Percentiles rank a stretch among this genome's conserved stretches.
Evolutionary conservation across 2,888 invertebrate species (phyloP).

Genomic region (Petrolisthes manimaculis): DNA sequence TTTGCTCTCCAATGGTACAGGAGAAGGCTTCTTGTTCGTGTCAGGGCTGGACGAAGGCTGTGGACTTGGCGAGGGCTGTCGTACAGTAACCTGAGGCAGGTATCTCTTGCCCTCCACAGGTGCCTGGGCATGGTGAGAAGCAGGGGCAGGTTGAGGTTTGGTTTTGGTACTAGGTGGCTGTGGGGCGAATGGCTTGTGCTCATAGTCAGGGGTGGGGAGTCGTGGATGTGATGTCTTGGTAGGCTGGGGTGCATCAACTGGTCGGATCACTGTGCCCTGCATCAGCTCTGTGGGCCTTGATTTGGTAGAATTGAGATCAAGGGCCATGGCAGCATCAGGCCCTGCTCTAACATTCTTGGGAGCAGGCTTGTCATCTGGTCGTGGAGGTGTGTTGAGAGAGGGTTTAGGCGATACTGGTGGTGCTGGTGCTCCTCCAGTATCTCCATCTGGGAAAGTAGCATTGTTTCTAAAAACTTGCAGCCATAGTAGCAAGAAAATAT

Average conservation of each 20-base stretch:
- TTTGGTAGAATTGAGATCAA: background rate
- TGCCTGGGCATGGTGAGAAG: background rate
- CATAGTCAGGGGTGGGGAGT: constrained; percentile 50
- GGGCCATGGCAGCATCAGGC: background rate
- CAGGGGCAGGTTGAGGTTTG: constrained; percentile 32
- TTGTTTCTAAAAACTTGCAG: too few species aligned
- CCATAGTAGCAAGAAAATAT: too few species aligned
- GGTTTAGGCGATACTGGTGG: constrained; percentile 39
- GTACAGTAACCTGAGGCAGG: background rate
- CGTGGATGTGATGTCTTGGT: constrained; percentile 36
- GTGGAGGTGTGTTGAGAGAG: background rate
- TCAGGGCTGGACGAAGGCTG: constrained; percentile 3
- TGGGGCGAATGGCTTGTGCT: constrained; percentile 20
- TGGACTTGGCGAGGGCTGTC: background rate
- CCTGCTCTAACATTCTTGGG: constrained; percentile 7
- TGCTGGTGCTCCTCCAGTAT: constrained; percentile 19
- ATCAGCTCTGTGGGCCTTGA: constrained; percentile 7
- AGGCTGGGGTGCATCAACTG: background rate
- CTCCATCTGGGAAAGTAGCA: background rate
- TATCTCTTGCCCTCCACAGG: constrained; percentile 33
- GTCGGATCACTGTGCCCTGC: background rate
- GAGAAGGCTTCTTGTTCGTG: constrained; percentile 35
- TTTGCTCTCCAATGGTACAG: constrained; percentile 27
- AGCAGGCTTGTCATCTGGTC: constrained; percentile 36
- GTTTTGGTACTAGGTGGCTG: constrained; percentile 23